Conservation (phyloP, 2,113 vertebrate genomes). For the Pelobates fuscus region DNA sequence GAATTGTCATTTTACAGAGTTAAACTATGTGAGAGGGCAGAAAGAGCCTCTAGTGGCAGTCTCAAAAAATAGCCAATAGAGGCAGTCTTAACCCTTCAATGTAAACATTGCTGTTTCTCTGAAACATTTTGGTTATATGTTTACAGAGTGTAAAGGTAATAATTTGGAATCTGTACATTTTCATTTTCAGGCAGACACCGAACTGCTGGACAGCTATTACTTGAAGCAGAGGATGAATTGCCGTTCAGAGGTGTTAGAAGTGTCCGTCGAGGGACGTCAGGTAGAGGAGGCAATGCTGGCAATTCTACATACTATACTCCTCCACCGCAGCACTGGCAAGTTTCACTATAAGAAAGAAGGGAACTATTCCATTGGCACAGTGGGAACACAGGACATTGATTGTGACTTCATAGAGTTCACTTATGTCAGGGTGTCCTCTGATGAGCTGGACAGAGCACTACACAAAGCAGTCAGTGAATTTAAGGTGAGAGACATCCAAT, state of each 20-base stretch:
- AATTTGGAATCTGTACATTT: too few relatives aligned
- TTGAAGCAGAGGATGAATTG: constrained; percentile 81
- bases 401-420: constrained; percentile 96
- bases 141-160: too few relatives aligned
- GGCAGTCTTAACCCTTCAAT: too few relatives aligned
- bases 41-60: too few relatives aligned
- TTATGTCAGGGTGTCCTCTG: constrained; percentile 88
- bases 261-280: constrained; percentile 92
- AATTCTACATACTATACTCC: constrained; percentile 86
- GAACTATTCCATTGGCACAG: constrained; percentile 96
- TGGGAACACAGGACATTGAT: constrained; percentile 91
- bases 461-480: constrained; percentile 89
- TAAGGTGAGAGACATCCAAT: constrained; percentile 84
- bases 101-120: too few relatives aligned
- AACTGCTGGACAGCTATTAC: too few relatives aligned
- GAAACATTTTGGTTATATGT: too few relatives aligned
- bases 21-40: too few relatives aligned
- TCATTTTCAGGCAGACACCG: too few relatives aligned
- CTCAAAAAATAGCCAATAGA: too few relatives aligned
- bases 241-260: constrained; percentile 91
- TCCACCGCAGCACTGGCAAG: constrained; percentile 96
- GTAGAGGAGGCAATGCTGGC: constrained; percentile 93
- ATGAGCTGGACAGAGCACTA: constrained; percentile 91
- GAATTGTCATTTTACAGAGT: too few relatives aligned
- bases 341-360: constrained; percentile 99